Conservation (phyloP, 23 tunicate genomes). For the Ciona savignyi region DNA sequence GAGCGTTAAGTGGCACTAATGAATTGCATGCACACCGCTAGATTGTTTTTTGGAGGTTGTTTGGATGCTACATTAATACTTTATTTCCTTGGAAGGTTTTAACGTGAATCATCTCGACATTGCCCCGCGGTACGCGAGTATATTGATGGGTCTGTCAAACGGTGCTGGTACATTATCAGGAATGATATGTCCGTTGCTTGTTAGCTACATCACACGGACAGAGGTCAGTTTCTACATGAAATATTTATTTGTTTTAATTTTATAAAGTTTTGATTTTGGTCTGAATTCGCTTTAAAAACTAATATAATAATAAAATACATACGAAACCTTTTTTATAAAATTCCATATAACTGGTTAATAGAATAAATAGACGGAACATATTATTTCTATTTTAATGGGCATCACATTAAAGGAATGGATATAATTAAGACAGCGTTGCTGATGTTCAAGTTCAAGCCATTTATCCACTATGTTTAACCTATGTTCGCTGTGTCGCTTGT, state of each 20-base stretch:
- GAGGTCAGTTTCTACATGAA: constrained; percentile 31
- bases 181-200: constrained; percentile 86
- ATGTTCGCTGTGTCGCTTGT: too few species aligned
- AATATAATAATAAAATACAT: too few species aligned
- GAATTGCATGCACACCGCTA: too few species aligned
- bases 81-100: constrained; percentile 49
- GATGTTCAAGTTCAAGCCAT: too few species aligned
- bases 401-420: too few species aligned
- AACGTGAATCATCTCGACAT: constrained; percentile 99
- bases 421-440: too few species aligned
- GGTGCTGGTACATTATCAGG: constrained; percentile 94
- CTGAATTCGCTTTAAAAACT: not conserved
- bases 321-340: too few species aligned
- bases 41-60: not conserved
- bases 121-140: constrained; percentile 98
- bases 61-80: not conserved
- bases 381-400: too few species aligned
- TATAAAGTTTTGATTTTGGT: not conserved
- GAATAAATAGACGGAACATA: too few species aligned
- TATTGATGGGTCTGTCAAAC: constrained; percentile 95
- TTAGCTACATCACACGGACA: constrained; percentile 74
- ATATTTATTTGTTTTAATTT: too few species aligned
- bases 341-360: too few species aligned
- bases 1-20: not conserved
- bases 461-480: too few species aligned